Evolutionary conservation across 1,140 invertebrate genomes (phyloP), one percentile per base, ranked within the genome.

Genomic region (Monomorium pharaonis): DNA sequence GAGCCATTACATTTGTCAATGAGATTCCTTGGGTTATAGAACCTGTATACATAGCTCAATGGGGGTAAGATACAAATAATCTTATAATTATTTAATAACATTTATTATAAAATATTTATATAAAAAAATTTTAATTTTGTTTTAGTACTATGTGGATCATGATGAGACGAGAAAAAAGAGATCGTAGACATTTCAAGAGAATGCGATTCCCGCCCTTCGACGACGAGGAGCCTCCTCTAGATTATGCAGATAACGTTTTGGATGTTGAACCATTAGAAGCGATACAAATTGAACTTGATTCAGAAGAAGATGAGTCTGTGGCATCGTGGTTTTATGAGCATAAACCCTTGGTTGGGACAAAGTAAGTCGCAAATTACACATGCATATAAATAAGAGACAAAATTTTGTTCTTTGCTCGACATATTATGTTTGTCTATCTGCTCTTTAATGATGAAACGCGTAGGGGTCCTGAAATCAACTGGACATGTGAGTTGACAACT

Each of bases 201-300:
- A 99, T 99, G 99, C 96, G 99, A 90, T 99, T 99, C 94, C 99
- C 99, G 44, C 99, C 99, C 1, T 99, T 99, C 95, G 99, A 99
- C 95, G 99, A 99, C 95, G 99, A 99, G 95, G 99, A 99, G 96
- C 99, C 99, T 47, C 99, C 99, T 1, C 95, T 99, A 37, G 99
- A 99, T 95, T 99, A 99, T 95, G 99, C 99, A 49, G 99, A 99
- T 94, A 99, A 99, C 93, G 98, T 99, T 49, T 95, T 99, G 16
- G 99, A 99, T 95, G 99, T 99, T 16, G 99, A 99, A 95, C 99
- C 99, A 0, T 95, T 99, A 44, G 99, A 99, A 95, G 98, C 99
- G 10, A 99, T 99, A 93, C 99, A 99, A 95, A 99, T 99, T 94
- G 99, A 99, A 91, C 95, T 99, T 67, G 99, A 99, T 95, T 96